Base-by-base conservation (phyloP, 2,797 vertebrate species). In the Micropoecilia bifurca region DNA sequence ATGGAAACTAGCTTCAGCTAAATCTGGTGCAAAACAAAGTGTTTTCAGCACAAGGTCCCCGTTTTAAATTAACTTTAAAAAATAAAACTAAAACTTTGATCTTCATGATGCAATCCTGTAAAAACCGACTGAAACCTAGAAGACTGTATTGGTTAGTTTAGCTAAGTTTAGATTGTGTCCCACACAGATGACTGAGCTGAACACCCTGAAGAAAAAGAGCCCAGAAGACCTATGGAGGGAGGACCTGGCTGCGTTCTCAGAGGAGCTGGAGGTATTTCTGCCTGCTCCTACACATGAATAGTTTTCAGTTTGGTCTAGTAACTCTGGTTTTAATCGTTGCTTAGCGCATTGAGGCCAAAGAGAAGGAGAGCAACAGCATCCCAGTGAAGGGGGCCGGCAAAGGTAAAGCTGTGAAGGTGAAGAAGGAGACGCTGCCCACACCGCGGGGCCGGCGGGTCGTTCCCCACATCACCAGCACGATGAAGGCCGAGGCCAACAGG, bases 401-500 rank as follows among this genome's bases (percentile, higher is more conserved):
- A 84, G 33, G 74, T 0, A 98, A 96, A 89, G 86, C 83, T 8
- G 87, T 96, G 77, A 98, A 97, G 88, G 18, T 94, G 18, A 97
- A 97, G 86, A 41, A 95, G 25, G 98, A 99, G 95, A 96, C 96
- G 2, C 76, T 96, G 91, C 97, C 98, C 71, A 99, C 98, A 0
- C 97, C 97, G 0, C 93, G 95, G 45, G 99, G 98, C 1, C 89
- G 95, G 8, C 96, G 98, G 0, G 95, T 99, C 20, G 83, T 99
- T 76, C 98, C 99, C 0, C 96, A 84, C 9, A 84, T 99, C 47
- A 99, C 98, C 75, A 91, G 94, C 77, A 94, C 97, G 85, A 99
- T 99, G 98, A 99, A 97, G 89, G 97, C 96, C 28, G 98, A 97
- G 0, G 98, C 97, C 10, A 95, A 93, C 86, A 98, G 92, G 90